Conservation (phyloP, 2,113 vertebrate genomes). For the Meleagris gallopavo region DNA sequence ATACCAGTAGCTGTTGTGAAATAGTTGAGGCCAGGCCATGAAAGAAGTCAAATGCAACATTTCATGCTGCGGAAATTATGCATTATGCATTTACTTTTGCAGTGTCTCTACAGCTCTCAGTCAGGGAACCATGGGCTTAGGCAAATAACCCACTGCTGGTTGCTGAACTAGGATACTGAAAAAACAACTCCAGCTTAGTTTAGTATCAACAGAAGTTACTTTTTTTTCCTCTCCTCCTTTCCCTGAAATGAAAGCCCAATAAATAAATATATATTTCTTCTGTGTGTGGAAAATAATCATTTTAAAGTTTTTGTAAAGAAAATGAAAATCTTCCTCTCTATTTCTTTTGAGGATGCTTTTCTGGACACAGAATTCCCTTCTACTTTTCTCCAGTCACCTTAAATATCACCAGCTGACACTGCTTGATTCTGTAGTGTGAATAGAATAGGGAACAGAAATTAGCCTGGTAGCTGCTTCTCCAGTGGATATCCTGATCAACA, state of each 20-base stretch:
- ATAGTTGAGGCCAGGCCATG: not conserved
- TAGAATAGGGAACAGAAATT: not conserved
- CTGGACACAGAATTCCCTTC: not conserved
- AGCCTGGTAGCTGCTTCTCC: not conserved
- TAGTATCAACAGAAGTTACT: not conserved
- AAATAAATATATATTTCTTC: accelerated
- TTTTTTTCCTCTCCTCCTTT: not conserved
- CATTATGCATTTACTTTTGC: not conserved
- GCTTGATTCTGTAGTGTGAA: not conserved
- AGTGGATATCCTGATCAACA: not conserved
- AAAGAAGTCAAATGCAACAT: not conserved
- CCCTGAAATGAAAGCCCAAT: not conserved
- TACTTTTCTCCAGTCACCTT: not conserved
- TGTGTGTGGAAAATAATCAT: not conserved
- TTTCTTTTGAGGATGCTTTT: not conserved
- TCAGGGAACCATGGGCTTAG: not conserved
- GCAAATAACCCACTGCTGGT: not conserved
- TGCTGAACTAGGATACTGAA: not conserved
- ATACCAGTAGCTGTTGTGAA: not conserved
- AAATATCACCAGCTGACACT: not conserved
- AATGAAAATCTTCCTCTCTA: not conserved
- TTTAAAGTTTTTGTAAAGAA: not conserved
- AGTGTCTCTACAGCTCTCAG: not conserved
- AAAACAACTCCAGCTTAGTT: not conserved
- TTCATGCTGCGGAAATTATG: not conserved